Base-by-base conservation (phyloP, 2,797 vertebrate genomes). In the Lates japonicus region DNA sequence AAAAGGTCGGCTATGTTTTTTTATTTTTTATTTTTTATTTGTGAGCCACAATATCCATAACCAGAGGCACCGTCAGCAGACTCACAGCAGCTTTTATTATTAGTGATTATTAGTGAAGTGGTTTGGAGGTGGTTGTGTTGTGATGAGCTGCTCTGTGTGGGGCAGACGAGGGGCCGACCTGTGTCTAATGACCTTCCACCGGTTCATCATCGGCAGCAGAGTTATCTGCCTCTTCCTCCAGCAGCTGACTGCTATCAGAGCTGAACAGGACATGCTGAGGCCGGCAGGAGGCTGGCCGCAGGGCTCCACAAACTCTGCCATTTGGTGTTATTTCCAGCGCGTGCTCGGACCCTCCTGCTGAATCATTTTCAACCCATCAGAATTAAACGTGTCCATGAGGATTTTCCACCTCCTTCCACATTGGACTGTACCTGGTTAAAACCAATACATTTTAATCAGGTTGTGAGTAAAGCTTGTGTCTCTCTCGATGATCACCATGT, bases 181-280 rank as follows among this genome's bases (percentile, higher is more conserved):
- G 46, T 20, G 46, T 48, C 46, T 48, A 20, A 48, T 48, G 17
- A 48, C 19, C 46, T 48, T 20, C 46, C 46, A 20, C 17, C 46
- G 19, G 17, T 48, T 48, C 46, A 48, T 48, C 17, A 48, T 8
- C 46, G 7, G 19, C 46, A 20, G 17, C 19, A 0, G 17, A 48
- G 46, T 48, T 48, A 20, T 48, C 46, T 48, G 5, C 66, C 48
- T 66, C 73, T 13, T 73, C 17, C 19, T 68, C 81, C 31, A 22
- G 59, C 20, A 20, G 69, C 46, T 20, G 46, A n/a, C 57, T 25
- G 55, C 63, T 72, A 67, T 68, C 74, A 44, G 63, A 68, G 58
- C 64, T n/a, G 60, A 82, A 25, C 60, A 75, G 65, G 46, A 52
- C 35, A 4, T 42, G 17, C 0, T 12, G 22, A 52, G 0, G 44